Percentiles rank a stretch among this genome's conserved stretches.
These are phyloP conservation scores for Petrocephalus microphthalmus DNA, from an alignment of 2,113 vertebrate species.

Conservation along the genomic window DNA sequence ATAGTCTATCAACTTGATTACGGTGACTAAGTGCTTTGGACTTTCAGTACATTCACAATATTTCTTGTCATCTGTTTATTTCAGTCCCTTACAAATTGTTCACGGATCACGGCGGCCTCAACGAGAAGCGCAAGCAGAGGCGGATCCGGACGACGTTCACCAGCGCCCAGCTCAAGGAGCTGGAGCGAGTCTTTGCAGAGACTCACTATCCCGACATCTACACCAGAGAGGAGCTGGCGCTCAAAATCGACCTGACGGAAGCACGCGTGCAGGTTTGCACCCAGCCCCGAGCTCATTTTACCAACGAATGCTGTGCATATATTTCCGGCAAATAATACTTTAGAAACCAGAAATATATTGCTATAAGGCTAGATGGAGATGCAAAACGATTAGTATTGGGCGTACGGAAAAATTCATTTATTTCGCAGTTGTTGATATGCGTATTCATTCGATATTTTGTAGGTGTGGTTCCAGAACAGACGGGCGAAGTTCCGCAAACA, in stretches of 20 bases:
- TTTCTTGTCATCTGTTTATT: background rate
- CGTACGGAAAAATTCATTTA: background rate
- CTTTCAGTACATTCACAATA: background rate
- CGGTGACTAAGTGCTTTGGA: background rate
- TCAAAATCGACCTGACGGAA: conserved; percentile 77
- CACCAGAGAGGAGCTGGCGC: conserved; percentile 75
- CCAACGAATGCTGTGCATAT: background rate
- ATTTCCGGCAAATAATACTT: background rate
- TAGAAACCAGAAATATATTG: background rate
- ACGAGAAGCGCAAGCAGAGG: conserved; percentile 82
- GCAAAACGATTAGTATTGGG: background rate
- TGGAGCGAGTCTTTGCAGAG: conserved; percentile 75
- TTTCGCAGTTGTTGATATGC: background rate
- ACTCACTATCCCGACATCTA: conserved; percentile 80
- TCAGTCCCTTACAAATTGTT: conserved; percentile 98
- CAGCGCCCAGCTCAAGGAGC: conserved; percentile 75
- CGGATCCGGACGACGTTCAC: conserved; percentile 78
- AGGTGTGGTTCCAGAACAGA: conserved; percentile 98
- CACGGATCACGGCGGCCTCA: conserved; percentile 93
- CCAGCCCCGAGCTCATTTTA: background rate
- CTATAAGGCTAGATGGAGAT: too few relatives aligned
- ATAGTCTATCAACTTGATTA: background rate
- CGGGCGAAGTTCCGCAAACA: conserved; percentile 95
- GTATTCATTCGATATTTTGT: background rate
- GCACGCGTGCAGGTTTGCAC: conserved; percentile 74